Conservation (phyloP, 2,888 invertebrate species). For the Pollenia labialis region DNA sequence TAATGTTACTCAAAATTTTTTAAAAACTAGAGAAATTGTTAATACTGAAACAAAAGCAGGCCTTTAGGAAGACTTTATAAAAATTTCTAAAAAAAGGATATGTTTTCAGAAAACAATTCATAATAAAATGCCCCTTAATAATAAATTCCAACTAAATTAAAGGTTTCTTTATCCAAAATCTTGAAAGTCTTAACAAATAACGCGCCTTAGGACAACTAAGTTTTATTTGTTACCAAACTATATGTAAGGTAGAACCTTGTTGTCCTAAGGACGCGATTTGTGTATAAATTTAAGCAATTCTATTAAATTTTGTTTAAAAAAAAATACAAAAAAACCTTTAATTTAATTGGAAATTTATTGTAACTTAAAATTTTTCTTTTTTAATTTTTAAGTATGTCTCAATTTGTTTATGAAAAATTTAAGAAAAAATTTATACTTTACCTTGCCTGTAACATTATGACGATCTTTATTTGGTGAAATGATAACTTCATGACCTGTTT, state of each 20-base stretch:
- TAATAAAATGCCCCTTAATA: conserved; percentile 43
- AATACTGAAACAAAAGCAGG: too few relatives aligned
- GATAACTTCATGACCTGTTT: conserved; percentile 95
- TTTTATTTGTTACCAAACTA: too few relatives aligned
- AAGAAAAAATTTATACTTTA: conserved; percentile 82
- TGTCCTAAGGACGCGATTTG: too few relatives aligned
- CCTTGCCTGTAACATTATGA: conserved; percentile 92
- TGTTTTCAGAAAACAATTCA: neutral
- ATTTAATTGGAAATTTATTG: conserved; percentile 38
- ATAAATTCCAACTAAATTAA: conserved; percentile 19
- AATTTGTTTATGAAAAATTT: neutral
- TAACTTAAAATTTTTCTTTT: neutral
- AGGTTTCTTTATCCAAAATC: neutral
- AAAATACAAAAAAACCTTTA: neutral
- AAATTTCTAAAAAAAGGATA: too few relatives aligned
- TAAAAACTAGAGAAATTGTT: too few relatives aligned
- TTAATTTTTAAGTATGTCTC: neutral
- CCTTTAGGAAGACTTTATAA: too few relatives aligned
- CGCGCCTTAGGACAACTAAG: too few relatives aligned
- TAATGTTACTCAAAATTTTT: too few relatives aligned
- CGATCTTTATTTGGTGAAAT: conserved; percentile 95
- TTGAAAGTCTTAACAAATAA: too few relatives aligned
- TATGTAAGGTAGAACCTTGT: too few relatives aligned
- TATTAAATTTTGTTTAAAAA: neutral
- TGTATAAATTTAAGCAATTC: neutral